phyloP scores from a whole-genome alignment of 2,797 vertebrate genomes.

The Myotis findleyi region DNA sequence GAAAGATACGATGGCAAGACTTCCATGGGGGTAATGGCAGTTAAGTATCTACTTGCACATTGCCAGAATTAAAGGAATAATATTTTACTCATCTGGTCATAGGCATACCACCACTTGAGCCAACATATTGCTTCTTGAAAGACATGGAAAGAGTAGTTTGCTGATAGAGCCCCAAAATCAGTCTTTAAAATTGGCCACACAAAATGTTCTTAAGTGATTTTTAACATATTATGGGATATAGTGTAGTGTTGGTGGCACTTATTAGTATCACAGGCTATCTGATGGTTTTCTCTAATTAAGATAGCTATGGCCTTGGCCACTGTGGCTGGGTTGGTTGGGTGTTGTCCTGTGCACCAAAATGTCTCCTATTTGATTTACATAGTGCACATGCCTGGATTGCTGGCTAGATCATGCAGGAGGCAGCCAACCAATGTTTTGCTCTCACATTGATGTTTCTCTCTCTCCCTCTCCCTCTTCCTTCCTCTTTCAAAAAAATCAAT shows the following conservation, averaged over 20 bases:
- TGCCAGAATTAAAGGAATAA: not conserved
- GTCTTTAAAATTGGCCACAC: not conserved
- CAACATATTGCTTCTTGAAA: not conserved
- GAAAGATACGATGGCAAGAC: not conserved
- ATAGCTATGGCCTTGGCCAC: not conserved
- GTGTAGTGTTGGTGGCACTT: not conserved
- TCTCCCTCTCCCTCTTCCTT: not conserved
- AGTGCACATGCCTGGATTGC: not conserved
- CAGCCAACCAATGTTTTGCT: not conserved
- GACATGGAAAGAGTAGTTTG: not conserved
- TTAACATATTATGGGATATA: not conserved
- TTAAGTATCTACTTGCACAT: not conserved
- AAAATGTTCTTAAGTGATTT: not conserved
- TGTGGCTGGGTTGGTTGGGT: not conserved
- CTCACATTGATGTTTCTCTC: not conserved
- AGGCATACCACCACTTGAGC: not conserved
- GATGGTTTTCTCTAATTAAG: not conserved
- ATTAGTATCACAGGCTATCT: not conserved
- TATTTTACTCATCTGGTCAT: not conserved
- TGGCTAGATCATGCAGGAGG: not conserved
- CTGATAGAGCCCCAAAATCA: not conserved
- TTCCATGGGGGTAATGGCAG: not conserved
- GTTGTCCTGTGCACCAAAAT: not conserved
- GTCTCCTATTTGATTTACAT: not conserved
- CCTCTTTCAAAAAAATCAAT: not conserved